These are phyloP conservation scores for Theonella swinhoei DNA, from an alignment of 37 sponge, comb jelly and placozoan species.

Conservation along the genomic window DNA sequence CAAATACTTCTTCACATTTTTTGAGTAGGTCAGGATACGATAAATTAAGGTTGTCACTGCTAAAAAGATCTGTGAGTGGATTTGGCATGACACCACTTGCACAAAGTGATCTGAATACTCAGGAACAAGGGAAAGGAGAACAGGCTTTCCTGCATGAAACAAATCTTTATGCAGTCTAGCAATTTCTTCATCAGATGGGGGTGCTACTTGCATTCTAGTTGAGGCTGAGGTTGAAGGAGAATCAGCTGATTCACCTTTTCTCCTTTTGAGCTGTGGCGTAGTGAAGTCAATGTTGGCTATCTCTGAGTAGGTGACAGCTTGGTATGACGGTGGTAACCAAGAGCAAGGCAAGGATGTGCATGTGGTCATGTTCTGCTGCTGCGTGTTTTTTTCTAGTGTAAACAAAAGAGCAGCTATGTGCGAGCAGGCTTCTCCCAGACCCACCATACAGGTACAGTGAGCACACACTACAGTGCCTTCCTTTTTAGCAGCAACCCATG, in stretches of 20 bases:
- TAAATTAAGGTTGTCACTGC: neutral
- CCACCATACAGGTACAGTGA: constrained; percentile 66
- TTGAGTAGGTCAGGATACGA: constrained; percentile 38
- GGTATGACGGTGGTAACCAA: constrained; percentile 50
- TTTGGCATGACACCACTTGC: constrained; percentile 22
- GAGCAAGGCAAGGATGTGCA: constrained; percentile 58
- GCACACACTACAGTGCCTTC: constrained; percentile 47
- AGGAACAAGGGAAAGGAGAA: constrained; percentile 52
- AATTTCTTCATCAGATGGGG: constrained; percentile 41
- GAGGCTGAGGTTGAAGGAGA: neutral
- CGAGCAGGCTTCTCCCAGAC: no score
- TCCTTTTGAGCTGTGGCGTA: constrained; percentile 41
- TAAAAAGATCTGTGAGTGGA: constrained; percentile 27
- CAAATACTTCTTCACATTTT: constrained; percentile 49
- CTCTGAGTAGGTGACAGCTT: constrained; percentile 25
- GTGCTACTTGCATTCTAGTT: neutral
- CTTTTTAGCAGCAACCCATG: no score
- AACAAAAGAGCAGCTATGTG: constrained; percentile 61
- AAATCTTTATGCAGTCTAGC: constrained; percentile 8
- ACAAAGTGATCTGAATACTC: constrained; percentile 34
- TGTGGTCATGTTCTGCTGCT: neutral
- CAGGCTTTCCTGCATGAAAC: constrained; percentile 15
- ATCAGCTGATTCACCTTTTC: neutral
- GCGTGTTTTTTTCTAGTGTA: constrained; percentile 34
- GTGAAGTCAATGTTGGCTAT: constrained; percentile 64